phyloP scores from a whole-genome alignment of 64 coral and sea anemone species.

The Orbicella faveolata region DNA sequence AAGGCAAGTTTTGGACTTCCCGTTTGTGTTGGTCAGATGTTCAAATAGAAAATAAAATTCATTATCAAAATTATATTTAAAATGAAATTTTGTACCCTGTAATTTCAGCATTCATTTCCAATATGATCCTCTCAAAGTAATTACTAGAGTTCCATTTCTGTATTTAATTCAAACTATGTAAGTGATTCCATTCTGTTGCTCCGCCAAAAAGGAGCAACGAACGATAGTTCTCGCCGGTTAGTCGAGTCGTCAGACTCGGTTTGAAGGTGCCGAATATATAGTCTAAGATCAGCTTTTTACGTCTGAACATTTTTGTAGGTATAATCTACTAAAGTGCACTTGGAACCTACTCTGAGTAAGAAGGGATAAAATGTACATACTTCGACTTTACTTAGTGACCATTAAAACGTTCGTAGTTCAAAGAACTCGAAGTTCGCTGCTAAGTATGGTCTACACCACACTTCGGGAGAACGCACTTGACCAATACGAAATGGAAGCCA shows the following conservation, averaged over 20 bases:
- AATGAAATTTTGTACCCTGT: not conserved
- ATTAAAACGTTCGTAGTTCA: not conserved
- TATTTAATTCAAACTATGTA: not conserved
- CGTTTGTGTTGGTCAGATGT: not conserved
- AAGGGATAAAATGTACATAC: not conserved
- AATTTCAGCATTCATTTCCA: not conserved
- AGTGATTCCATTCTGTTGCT: not conserved
- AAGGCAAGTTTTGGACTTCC: not conserved
- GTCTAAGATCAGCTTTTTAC: not conserved
- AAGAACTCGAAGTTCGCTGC: not conserved
- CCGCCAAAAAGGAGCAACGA: too few relatives aligned
- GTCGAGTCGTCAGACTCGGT: not conserved
- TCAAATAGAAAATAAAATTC: not conserved
- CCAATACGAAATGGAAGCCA: not conserved
- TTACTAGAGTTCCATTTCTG: not conserved
- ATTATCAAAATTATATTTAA: not conserved
- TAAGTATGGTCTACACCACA: not conserved
- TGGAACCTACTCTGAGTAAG: not conserved
- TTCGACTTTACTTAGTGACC: not conserved
- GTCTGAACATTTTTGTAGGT: not conserved
- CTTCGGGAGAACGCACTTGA: constrained; percentile 5
- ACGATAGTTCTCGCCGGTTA: too few relatives aligned
- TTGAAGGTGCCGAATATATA: not conserved
- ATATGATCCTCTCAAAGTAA: not conserved
- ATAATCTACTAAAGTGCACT: not conserved